Conservation (phyloP, 2,113 vertebrate species). For the Limnothrissa miodon region DNA sequence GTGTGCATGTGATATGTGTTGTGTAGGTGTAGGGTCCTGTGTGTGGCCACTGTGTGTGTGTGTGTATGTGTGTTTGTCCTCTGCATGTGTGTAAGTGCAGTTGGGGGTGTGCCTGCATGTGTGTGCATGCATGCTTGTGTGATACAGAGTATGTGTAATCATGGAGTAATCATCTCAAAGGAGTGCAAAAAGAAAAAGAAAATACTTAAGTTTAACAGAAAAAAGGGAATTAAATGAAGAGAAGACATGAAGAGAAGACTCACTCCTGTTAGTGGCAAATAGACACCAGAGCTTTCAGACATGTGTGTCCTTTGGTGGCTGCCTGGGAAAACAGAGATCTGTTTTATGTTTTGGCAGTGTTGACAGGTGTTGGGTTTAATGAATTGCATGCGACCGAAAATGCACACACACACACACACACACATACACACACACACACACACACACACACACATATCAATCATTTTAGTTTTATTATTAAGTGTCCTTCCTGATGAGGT, state of each 20-base stretch:
- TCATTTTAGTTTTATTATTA: conserved; percentile 34
- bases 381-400: background rate
- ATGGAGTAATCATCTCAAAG: no score
- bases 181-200: background rate
- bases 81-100: background rate
- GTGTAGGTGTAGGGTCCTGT: no score
- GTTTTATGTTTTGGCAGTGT: conserved; percentile 13
- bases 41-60: conserved; percentile 49
- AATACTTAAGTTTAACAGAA: background rate
- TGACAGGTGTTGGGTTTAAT: conserved; percentile 14
- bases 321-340: background rate
- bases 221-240: background rate
- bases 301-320: conserved; percentile 2
- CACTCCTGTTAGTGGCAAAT: background rate
- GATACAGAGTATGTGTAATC: no score
- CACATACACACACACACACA: background rate
- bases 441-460: conserved; percentile 4
- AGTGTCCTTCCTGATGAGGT: conserved; percentile 42
- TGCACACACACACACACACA: conserved; percentile 2
- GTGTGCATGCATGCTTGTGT: background rate
- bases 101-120: no score
- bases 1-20: conserved; percentile 34
- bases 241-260: background rate
- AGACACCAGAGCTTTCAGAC: background rate
- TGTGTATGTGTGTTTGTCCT: conserved; percentile 51